Evolutionary conservation across 64 coral and sea anemone genomes (phyloP).

Genomic region (Stylophora pistillata): DNA sequence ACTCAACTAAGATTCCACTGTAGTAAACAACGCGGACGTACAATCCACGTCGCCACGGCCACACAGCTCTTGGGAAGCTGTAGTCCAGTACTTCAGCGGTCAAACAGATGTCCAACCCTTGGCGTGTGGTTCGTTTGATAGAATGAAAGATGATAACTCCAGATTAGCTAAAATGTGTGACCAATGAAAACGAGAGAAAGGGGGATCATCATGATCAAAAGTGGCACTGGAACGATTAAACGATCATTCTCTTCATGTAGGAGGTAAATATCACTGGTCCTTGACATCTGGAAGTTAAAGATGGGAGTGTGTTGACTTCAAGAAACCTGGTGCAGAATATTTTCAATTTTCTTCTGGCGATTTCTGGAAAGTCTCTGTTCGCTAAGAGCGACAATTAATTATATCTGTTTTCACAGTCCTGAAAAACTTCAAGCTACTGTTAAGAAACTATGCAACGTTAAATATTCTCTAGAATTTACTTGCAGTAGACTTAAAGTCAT

Average conservation of each 20-base stretch:
- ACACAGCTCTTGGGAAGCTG: background rate
- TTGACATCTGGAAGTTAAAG: too few species aligned
- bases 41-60: constrained; percentile 17
- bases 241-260: too few species aligned
- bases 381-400: background rate
- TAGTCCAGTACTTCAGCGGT: too few species aligned
- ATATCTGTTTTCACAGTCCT: too few species aligned
- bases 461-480: too few species aligned
- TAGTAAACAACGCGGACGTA: constrained; percentile 16
- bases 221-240: too few species aligned
- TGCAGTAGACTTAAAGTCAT: too few species aligned
- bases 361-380: constrained; percentile 29
- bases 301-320: too few species aligned
- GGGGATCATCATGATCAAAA: background rate
- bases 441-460: too few species aligned
- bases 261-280: too few species aligned
- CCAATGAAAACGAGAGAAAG: background rate
- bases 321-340: too few species aligned
- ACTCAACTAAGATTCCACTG: constrained; percentile 3
- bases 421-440: too few species aligned
- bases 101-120: background rate
- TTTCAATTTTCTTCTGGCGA: background rate
- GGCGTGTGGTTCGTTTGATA: background rate
- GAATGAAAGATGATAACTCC: background rate
- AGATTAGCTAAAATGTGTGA: background rate